Evolutionary conservation across 2,113 vertebrate species (phyloP).

Genomic region (Dipodomys ordii): DNA sequence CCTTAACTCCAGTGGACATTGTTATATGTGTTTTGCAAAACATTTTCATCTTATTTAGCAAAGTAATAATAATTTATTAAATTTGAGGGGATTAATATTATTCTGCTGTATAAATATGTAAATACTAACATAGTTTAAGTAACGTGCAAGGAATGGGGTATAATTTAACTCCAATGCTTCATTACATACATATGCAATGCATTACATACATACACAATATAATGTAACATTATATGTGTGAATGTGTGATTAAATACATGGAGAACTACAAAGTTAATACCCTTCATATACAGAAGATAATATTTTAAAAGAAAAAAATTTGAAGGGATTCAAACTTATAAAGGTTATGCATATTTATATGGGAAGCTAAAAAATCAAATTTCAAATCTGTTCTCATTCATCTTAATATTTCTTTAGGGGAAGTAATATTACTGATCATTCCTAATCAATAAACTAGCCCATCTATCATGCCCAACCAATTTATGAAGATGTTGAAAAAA

Average conservation of each 20-base stretch:
- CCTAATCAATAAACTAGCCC: constrained; percentile 62
- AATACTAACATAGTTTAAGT: neutral
- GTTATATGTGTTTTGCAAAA: constrained; percentile 4
- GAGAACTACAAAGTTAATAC: neutral
- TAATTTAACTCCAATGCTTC: neutral
- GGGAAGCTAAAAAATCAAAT: constrained; percentile 52
- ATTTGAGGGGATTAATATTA: neutral
- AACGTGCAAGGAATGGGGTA: neutral
- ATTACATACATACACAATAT: neutral
- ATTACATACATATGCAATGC: neutral
- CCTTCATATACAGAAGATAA: neutral
- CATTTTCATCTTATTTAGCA: too few species aligned
- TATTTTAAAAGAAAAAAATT: constrained; percentile 13
- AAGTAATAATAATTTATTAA: too few species aligned
- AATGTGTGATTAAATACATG: neutral
- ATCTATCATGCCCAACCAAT: constrained; percentile 65
- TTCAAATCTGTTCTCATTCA: constrained; percentile 57
- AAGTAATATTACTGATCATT: constrained; percentile 69
- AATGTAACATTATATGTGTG: neutral
- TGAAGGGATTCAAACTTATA: constrained; percentile 25
- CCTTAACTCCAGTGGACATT: neutral
- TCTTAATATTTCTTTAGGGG: constrained; percentile 61
- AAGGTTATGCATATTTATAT: neutral
- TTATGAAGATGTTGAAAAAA: constrained; percentile 54
- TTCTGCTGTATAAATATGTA: neutral